Conservation (phyloP, 2,113 vertebrate genomes). For the Phycodurus eques region DNA sequence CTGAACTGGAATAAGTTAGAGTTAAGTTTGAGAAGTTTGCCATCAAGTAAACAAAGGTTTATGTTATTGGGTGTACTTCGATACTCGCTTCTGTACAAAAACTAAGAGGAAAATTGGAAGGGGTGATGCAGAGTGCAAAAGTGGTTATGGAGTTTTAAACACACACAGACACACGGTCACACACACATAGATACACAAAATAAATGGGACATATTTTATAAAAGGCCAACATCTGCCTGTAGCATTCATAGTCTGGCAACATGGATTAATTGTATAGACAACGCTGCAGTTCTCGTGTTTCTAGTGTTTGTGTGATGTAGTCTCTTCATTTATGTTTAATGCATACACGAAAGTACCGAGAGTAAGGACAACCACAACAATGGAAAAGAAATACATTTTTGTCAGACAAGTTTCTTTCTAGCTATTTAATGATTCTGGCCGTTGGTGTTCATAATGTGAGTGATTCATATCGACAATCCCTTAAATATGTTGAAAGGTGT, state of each 20-base stretch:
- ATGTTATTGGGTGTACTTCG: background rate
- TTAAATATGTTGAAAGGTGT: background rate
- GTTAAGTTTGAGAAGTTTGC: background rate
- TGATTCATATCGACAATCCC: background rate
- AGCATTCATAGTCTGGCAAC: background rate
- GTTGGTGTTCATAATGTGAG: background rate
- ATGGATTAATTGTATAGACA: conserved; percentile 6
- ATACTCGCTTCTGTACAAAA: background rate
- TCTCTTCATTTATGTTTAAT: conserved; percentile 15
- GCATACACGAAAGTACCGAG: conserved; percentile 17
- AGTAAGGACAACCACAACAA: conserved; percentile 9
- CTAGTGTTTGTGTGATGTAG: background rate
- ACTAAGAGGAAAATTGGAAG: conserved; percentile 28
- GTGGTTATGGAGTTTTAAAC: background rate
- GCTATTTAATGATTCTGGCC: background rate
- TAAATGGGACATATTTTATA: conserved; percentile 29
- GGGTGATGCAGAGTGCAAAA: conserved; percentile 10
- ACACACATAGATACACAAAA: background rate
- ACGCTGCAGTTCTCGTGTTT: background rate
- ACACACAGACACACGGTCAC: background rate
- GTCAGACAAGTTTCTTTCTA: background rate
- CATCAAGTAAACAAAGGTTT: background rate
- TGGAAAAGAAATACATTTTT: background rate
- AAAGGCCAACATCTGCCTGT: conserved; percentile 30
- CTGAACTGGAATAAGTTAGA: background rate